These are phyloP conservation scores for Sussaba pulchella DNA, from an alignment of 2,888 invertebrate genomes.

Conservation along the genomic window DNA sequence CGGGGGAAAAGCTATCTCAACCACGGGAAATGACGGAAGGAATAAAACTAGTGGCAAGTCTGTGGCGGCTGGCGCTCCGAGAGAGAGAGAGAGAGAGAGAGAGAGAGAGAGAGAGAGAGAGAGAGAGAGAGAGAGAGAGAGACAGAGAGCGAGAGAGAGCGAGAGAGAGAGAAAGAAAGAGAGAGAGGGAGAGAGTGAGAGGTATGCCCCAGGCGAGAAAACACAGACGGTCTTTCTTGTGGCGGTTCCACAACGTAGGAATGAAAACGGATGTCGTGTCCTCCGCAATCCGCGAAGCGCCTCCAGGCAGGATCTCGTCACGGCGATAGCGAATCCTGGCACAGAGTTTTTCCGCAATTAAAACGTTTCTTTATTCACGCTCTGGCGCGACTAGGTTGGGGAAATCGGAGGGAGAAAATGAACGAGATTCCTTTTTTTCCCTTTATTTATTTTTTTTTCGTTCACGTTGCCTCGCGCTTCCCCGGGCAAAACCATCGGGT, in stretches of 20 bases:
- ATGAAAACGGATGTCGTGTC: constrained; percentile 41
- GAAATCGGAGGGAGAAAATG: constrained; percentile 35
- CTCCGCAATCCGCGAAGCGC: constrained; percentile 6
- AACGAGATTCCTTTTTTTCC: constrained; percentile 53
- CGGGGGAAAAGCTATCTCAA: constrained; percentile 28
- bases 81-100: too few species aligned
- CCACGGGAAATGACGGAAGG: constrained; percentile 47
- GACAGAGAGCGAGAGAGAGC: too few species aligned
- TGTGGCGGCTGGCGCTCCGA: constrained; percentile 14
- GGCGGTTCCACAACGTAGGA: constrained; percentile 23
- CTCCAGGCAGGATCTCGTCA: constrained; percentile 47
- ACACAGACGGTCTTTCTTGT: background rate
- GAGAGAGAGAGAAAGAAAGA: too few species aligned
- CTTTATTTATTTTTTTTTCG: constrained; percentile 14
- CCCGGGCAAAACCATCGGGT: background rate
- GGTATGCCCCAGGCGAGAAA: constrained; percentile 31
- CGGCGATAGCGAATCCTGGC: constrained; percentile 15
- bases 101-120: too few species aligned
- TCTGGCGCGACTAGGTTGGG: constrained; percentile 38
- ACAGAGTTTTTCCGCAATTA: constrained; percentile 69
- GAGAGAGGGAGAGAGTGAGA: too few species aligned
- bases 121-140: too few species aligned
- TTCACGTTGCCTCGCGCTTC: constrained; percentile 15
- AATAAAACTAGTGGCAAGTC: constrained; percentile 44
- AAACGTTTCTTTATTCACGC: constrained; percentile 71